Conservation (phyloP, 2,113 vertebrate species). For the zebrafish (Danio rerio) region GRCz12tu NC_133186.1:34258501-34259000, state of each 20-base stretch:
- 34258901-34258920: constrained; percentile 84
- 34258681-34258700: no score
- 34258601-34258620: no score
- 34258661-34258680: no score
- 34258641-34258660: no score
- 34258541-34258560: no score
- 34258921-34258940: constrained; percentile 91
- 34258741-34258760: neutral
- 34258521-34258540: no score
- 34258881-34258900: constrained; percentile 87
- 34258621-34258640: no score
- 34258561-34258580: no score
- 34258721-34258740: neutral
- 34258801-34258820: constrained; percentile 78
- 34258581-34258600: no score
- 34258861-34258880: constrained; percentile 85
- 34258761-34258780: neutral
- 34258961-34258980: constrained; percentile 93
- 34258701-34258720: no score
- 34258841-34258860: constrained; percentile 83
- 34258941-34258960: constrained; percentile 93
- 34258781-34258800: neutral
- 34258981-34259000: constrained; percentile 92
- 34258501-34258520: no score
- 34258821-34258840: constrained; percentile 82